phyloP scores from a whole-genome alignment of 2,113 vertebrate species.

The Charadrius vociferus region DNA sequence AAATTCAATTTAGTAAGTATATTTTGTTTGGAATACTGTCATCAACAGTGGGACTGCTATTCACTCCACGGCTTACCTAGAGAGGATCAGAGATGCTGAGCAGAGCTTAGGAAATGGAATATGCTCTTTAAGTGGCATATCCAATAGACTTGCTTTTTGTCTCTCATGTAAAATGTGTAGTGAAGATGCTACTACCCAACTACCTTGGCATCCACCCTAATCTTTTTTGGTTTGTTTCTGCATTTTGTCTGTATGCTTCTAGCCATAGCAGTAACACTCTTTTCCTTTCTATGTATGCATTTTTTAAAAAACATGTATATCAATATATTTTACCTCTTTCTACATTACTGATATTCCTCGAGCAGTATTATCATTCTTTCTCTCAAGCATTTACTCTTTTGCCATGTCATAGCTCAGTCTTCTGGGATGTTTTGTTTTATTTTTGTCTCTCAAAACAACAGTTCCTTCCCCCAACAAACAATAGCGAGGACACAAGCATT shows the following conservation, averaged over 20 bases:
- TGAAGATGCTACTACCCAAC: not conserved
- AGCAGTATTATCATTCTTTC: not conserved
- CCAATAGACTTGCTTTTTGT: not conserved
- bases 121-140: not conserved
- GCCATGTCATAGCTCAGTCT: not conserved
- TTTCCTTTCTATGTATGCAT: not conserved
- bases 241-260: not conserved
- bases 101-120: not conserved
- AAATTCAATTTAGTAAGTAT: slow-evolving; percentile 15
- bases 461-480: not conserved
- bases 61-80: not conserved
- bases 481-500: not conserved
- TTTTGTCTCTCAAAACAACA: slow-evolving; percentile 2
- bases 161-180: not conserved
- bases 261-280: not conserved
- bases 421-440: not conserved
- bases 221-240: not conserved
- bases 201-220: not conserved
- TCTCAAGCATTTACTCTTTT: not conserved
- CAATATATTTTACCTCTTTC: not conserved
- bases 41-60: not conserved
- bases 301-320: not conserved
- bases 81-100: not conserved
- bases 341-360: not conserved
- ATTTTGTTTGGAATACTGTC: not conserved